Percentiles rank a stretch among this genome's conserved stretches.
Conservation (phyloP, 1,140 invertebrate genomes). For the Oscheius sp. region DNA sequence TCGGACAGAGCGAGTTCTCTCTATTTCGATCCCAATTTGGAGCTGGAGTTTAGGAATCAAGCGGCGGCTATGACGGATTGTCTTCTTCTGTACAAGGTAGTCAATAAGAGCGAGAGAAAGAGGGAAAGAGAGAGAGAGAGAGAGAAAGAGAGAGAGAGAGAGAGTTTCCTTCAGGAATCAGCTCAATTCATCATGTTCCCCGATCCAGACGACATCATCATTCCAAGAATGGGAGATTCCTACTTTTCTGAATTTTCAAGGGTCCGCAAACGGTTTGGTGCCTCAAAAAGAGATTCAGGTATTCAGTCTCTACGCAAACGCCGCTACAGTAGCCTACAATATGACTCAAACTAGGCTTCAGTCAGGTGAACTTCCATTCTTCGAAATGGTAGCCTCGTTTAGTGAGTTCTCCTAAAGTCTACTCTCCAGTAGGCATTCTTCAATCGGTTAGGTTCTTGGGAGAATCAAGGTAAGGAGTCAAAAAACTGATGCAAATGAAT, state of each 20-base stretch:
- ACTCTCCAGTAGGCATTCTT: conserved; percentile 11
- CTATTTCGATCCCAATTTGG: conserved; percentile 55
- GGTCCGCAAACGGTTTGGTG: neutral
- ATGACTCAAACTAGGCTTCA: conserved; percentile 26
- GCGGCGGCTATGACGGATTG: conserved; percentile 59
- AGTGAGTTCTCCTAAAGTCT: neutral
- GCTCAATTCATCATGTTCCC: conserved; percentile 51
- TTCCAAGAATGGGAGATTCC: conserved; percentile 43
- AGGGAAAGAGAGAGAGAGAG: no score
- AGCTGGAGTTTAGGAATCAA: conserved; percentile 57
- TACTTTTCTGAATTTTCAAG: conserved; percentile 47
- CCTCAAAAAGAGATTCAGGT: neutral
- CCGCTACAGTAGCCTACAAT: conserved; percentile 27
- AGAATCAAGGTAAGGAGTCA: neutral
- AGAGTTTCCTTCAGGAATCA: conserved; percentile 40
- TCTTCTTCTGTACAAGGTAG: conserved; percentile 52
- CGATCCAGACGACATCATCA: conserved; percentile 51
- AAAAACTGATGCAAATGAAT: neutral
- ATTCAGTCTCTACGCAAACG: conserved; percentile 13
- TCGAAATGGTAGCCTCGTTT: conserved; percentile 7
- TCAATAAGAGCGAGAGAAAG: conserved; percentile 26
- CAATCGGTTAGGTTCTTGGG: conserved; percentile 13
- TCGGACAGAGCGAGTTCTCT: conserved; percentile 9
- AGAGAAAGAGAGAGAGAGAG: no score
- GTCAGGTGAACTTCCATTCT: no score